Evolutionary conservation across 2,113 vertebrate species (phyloP).

Genomic region (Tapirus terrestris): DNA sequence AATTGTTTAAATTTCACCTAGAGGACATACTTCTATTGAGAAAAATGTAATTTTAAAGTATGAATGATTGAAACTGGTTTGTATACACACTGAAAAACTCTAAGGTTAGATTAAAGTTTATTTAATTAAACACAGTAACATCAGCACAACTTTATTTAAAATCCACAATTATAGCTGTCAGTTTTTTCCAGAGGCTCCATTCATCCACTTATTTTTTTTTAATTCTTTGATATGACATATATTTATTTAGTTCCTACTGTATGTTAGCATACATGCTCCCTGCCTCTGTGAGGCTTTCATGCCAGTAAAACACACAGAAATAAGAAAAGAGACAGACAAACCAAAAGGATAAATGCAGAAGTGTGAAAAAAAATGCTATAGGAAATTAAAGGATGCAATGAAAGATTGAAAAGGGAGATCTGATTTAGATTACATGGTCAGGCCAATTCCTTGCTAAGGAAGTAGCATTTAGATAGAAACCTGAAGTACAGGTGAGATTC

Average conservation of each 20-base stretch:
- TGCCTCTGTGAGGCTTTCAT: neutral
- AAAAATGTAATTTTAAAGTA: slow-evolving; percentile 37
- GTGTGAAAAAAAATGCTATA: slow-evolving; percentile 15
- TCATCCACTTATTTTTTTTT: neutral
- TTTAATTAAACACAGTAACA: neutral
- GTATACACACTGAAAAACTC: neutral
- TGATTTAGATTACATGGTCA: neutral
- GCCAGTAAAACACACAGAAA: neutral
- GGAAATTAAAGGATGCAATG: neutral
- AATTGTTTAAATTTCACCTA: neutral
- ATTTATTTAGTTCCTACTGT: neutral
- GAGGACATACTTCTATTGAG: neutral
- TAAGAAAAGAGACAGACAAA: neutral
- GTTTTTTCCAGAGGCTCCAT: neutral
- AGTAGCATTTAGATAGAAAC: neutral
- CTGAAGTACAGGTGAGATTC: neutral
- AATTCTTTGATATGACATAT: neutral
- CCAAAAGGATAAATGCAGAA: neutral
- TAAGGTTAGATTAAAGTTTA: neutral
- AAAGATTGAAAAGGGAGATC: neutral
- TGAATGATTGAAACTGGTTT: neutral
- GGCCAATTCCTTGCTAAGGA: neutral
- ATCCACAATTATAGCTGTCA: neutral
- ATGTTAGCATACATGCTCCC: neutral
- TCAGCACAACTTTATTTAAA: slow-evolving; percentile 32